Percentiles rank a stretch among this genome's conserved stretches.
phyloP scores from a whole-genome alignment of 2,888 invertebrate genomes.

The Argyresthia albistria region DNA sequence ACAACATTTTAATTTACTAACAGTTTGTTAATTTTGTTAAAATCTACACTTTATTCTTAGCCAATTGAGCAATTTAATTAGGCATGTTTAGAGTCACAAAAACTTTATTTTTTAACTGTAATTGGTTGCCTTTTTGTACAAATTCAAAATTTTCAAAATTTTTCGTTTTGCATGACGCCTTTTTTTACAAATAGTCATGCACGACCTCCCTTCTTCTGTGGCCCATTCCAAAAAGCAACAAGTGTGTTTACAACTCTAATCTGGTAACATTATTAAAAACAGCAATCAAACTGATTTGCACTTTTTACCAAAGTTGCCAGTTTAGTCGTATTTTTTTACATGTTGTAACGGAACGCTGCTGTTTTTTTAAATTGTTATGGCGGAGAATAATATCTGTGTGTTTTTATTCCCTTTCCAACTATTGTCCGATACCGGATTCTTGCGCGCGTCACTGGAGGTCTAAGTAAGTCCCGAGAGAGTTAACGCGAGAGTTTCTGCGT shows the following conservation, averaged over 20 bases:
- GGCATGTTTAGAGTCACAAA: constrained; percentile 26
- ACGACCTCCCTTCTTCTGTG: constrained; percentile 19
- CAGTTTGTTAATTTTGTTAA: constrained; percentile 8
- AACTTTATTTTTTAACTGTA: constrained; percentile 15
- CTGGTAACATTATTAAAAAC: too few species aligned
- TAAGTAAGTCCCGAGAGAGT: constrained; percentile 45
- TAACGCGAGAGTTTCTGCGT: too few species aligned
- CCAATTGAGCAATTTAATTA: constrained; percentile 14
- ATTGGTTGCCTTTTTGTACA: constrained; percentile 19
- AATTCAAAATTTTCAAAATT: constrained; percentile 16
- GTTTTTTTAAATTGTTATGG: constrained; percentile 15
- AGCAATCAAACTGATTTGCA: too few species aligned
- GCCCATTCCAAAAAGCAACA: too few species aligned
- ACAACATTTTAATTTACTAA: not conserved
- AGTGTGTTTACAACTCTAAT: too few species aligned
- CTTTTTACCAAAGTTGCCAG: too few species aligned
- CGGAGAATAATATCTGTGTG: constrained; percentile 59
- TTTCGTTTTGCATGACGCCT: constrained; percentile 22
- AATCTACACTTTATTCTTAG: constrained; percentile 16
- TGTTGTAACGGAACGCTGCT: too few species aligned
- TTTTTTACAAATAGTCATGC: constrained; percentile 23
- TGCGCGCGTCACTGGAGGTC: constrained; percentile 65
- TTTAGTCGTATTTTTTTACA: too few species aligned
- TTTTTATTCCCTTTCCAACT: constrained; percentile 39
- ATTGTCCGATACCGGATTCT: constrained; percentile 68